phyloP scores from a whole-genome alignment of 2,888 invertebrate genomes.

The Venustoraphidia nigricollis region DNA sequence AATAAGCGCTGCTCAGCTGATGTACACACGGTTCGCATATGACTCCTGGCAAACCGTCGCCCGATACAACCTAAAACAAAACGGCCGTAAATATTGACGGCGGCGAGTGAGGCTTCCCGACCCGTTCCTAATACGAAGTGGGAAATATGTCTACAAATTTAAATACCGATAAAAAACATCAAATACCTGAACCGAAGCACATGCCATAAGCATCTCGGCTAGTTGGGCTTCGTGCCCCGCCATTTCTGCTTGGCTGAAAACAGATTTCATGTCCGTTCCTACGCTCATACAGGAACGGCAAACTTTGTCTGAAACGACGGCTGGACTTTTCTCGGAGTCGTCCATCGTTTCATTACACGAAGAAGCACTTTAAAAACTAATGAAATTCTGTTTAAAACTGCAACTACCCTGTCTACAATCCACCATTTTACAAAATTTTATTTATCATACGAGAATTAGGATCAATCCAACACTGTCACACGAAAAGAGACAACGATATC shows the following conservation, averaged over 20 bases:
- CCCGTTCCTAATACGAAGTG: not conserved
- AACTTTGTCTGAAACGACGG: constrained; percentile 23
- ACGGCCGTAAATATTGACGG: not conserved
- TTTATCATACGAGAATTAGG: too few relatives aligned
- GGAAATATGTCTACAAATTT: not conserved
- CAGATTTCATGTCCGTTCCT: constrained; percentile 23
- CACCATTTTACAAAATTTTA: too few relatives aligned
- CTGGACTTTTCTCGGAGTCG: constrained; percentile 10
- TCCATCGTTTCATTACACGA: too few relatives aligned
- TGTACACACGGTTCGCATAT: constrained; percentile 24
- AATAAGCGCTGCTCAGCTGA: constrained; percentile 24
- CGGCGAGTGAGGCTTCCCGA: not conserved
- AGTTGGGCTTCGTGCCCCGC: constrained; percentile 20
- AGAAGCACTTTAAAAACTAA: too few relatives aligned
- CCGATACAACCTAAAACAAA: constrained; percentile 19
- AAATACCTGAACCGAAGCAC: constrained; percentile 25
- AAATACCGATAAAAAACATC: not conserved
- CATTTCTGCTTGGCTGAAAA: constrained; percentile 22
- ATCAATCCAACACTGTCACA: too few relatives aligned
- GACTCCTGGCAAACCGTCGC: constrained; percentile 24
- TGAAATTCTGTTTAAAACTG: too few relatives aligned
- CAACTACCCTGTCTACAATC: too few relatives aligned
- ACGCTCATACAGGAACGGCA: constrained; percentile 27
- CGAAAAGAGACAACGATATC: too few relatives aligned
- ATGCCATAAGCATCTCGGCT: constrained; percentile 27